phyloP scores from a whole-genome alignment of 2,888 invertebrate species.

The Drosophila demipolita region DNA sequence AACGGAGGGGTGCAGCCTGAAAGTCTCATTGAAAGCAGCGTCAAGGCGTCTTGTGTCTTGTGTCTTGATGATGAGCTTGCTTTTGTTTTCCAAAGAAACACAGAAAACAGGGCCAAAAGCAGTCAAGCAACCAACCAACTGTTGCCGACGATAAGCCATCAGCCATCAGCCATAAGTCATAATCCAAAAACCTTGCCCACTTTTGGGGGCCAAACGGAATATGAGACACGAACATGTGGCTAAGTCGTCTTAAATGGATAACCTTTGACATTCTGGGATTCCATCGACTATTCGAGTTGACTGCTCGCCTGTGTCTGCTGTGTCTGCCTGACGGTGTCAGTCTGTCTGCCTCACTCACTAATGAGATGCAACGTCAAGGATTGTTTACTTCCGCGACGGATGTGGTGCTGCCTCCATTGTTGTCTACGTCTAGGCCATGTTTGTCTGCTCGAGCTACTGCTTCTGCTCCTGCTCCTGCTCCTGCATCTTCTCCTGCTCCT shows the following conservation, averaged over 20 bases:
- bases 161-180: slow-evolving; percentile 14
- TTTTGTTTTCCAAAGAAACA: slow-evolving; percentile 28
- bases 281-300: slow-evolving; percentile 35
- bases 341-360: slow-evolving; percentile 43
- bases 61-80: slow-evolving; percentile 14
- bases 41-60: slow-evolving; percentile 47
- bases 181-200: slow-evolving; percentile 45
- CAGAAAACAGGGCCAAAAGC: slow-evolving; percentile 31
- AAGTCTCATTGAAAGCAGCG: slow-evolving; percentile 12
- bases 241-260: slow-evolving; percentile 6
- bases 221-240: slow-evolving; percentile 12
- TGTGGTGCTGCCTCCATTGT: slow-evolving; percentile 56
- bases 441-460: slow-evolving; percentile 21
- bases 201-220: slow-evolving; percentile 44
- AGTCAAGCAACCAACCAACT: slow-evolving; percentile 61
- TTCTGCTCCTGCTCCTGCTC: slow-evolving; percentile 3
- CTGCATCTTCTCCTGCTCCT: slow-evolving; percentile 5
- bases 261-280: slow-evolving; percentile 54
- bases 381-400: slow-evolving; percentile 77
- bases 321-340: slow-evolving; percentile 9
- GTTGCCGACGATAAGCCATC: slow-evolving; percentile 32
- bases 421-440: slow-evolving; percentile 56
- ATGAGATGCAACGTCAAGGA: slow-evolving; percentile 77
- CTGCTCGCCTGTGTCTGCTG: not conserved
- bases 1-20: not conserved